Evolutionary conservation across 2,888 invertebrate species (phyloP).

Genomic region (Thymelicus sylvestris): DNA sequence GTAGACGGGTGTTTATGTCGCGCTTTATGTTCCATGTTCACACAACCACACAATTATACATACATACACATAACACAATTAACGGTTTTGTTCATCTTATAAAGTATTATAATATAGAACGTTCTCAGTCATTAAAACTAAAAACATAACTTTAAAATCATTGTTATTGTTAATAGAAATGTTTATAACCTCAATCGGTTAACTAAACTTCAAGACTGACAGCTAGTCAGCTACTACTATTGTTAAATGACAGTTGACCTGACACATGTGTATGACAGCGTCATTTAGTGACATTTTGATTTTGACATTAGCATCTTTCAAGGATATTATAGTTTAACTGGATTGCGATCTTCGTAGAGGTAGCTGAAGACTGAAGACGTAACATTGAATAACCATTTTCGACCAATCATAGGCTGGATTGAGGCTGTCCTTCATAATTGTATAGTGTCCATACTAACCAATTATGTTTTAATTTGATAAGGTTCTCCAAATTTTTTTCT

Average conservation of each 20-base stretch:
- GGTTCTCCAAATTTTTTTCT: no score
- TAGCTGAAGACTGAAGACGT: no score
- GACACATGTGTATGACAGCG: background rate
- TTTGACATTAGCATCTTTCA: background rate
- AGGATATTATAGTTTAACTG: no score
- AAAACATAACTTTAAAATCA: background rate
- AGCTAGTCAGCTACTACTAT: no score
- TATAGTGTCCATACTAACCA: no score
- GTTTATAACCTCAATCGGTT: background rate
- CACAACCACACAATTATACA: slow-evolving; percentile 17
- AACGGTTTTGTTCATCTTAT: slow-evolving; percentile 7
- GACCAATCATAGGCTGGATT: no score
- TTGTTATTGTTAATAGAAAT: background rate
- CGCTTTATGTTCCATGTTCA: slow-evolving; percentile 63
- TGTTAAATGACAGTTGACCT: no score
- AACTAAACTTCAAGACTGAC: background rate
- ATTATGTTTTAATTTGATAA: no score
- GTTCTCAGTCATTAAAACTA: background rate
- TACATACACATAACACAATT: slow-evolving; percentile 3
- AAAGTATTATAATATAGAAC: background rate
- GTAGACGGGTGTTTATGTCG: slow-evolving; percentile 58
- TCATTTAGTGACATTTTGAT: background rate
- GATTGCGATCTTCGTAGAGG: no score
- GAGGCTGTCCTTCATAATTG: no score
- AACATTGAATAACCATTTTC: no score